Evolutionary conservation across 2,113 vertebrate genomes (phyloP), one percentile per base, ranked within the genome.

Genomic region (Gasterosteus nipponicus): DNA sequence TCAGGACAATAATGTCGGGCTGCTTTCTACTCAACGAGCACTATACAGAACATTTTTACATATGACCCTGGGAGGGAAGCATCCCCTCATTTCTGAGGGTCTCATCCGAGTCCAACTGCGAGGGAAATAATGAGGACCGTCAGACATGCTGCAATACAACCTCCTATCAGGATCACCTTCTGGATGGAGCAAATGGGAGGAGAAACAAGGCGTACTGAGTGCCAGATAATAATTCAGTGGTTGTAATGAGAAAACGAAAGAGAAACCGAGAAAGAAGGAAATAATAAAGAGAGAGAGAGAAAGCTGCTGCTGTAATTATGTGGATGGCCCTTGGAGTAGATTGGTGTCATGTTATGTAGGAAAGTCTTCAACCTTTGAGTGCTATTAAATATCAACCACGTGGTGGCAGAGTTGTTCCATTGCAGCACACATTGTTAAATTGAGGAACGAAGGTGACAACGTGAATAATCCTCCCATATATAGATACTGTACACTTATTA

Each of bases 81-180:
- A 19, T 57, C 19, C 8, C 29, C 1, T 73, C 59, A 31, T 29
- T 51, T 83, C 19, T 41, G n/a, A 69, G 60, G 31, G 29, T 72
- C 66, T 75, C 89, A 95, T 87, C 84, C 89, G 82, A 95, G 85
- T 78, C 88, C 92, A 42, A 89, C 77, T 53, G 89, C 82, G 12
- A 95, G 88, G 15, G 84, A 82, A 81, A 93, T 87, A 90, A 93
- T 82, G 78, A 95, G 88, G 79, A 94, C 33, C 66, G 62, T 75
- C 60, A 94, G 10, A 77, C 86, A 89, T 10, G 82, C 65, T 9
- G 87, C 90, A 66, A 93, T 51, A 84, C 94, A 94, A 54, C 84
- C 82, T 58, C 85, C 92, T 78, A 94, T 91, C 69, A 94, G 85
- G 72, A 95, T 85, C 90, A 87, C 51, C 85, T 94, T 95, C 93